Conservation (phyloP, 2,797 vertebrate genomes). For the Chaetodon trifasciatus region DNA sequence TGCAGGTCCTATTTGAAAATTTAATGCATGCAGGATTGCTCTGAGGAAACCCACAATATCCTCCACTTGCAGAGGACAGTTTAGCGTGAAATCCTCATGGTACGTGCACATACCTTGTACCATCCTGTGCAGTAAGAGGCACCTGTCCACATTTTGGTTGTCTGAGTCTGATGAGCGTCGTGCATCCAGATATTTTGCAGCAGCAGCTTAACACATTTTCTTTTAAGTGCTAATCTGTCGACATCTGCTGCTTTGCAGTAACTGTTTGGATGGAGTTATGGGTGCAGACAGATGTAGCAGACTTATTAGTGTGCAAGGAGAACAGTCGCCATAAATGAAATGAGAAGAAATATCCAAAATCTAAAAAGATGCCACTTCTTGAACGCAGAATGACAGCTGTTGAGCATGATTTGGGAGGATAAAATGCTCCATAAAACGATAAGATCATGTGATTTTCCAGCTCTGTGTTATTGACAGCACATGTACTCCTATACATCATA, state of each 20-base stretch:
- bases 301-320: not conserved
- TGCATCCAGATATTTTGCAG: not conserved
- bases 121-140: not conserved
- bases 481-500: not conserved
- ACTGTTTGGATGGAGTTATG: not conserved
- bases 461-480: not conserved
- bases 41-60: not conserved
- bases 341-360: not conserved
- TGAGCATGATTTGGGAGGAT: not conserved
- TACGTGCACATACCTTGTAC: conserved; percentile 1
- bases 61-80: not conserved
- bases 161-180: not conserved
- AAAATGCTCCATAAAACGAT: not conserved
- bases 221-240: not conserved
- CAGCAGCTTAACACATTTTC: not conserved
- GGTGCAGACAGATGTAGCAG: not conserved
- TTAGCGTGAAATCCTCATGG: not conserved
- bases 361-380: not conserved
- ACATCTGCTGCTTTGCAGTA: not conserved
- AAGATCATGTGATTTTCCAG: not conserved
- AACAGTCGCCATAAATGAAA: not conserved
- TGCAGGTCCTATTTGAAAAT: not conserved
- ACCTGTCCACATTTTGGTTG: not conserved
- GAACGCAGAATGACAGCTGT: not conserved
- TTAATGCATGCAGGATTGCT: not conserved